These are phyloP conservation scores for Leptopilina myrica DNA, from an alignment of 2,888 invertebrate species.

Conservation along the genomic window DNA sequence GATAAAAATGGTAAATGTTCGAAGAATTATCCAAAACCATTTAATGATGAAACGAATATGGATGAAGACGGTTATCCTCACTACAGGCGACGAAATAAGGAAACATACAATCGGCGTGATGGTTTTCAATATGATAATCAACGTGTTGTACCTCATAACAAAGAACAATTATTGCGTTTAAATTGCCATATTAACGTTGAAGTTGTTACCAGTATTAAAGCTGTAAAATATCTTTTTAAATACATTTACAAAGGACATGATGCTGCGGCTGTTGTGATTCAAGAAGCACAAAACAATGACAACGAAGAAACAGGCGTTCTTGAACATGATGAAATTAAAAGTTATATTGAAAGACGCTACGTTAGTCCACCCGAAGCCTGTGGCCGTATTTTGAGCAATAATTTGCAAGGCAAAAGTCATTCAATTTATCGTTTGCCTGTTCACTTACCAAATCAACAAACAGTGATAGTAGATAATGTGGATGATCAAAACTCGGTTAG, in stretches of 20 bases:
- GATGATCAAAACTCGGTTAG: background rate
- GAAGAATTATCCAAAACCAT: slow-evolving; percentile 1
- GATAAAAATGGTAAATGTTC: slow-evolving; percentile 5
- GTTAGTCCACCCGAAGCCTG: background rate
- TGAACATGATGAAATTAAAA: slow-evolving; percentile 24
- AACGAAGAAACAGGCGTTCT: slow-evolving; percentile 13
- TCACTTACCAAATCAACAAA: slow-evolving; percentile 62
- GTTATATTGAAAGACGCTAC: slow-evolving; percentile 6
- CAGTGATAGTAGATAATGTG: slow-evolving; percentile 21
- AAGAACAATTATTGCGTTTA: no score
- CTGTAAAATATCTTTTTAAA: background rate
- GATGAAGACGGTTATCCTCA: no score
- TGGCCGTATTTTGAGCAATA: slow-evolving; percentile 27
- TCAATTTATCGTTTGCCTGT: slow-evolving; percentile 60
- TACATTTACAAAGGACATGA: no score
- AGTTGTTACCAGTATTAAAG: no score
- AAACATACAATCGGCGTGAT: no score
- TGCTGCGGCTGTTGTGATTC: background rate
- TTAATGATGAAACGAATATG: no score
- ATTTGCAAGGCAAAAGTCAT: slow-evolving; percentile 38
- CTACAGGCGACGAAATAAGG: no score
- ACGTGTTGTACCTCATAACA: no score
- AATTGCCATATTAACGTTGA: no score
- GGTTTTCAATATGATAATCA: no score
- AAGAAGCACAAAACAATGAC: background rate